phyloP scores from a whole-genome alignment of 2,113 vertebrate species.

The Gallinago undulata region DNA sequence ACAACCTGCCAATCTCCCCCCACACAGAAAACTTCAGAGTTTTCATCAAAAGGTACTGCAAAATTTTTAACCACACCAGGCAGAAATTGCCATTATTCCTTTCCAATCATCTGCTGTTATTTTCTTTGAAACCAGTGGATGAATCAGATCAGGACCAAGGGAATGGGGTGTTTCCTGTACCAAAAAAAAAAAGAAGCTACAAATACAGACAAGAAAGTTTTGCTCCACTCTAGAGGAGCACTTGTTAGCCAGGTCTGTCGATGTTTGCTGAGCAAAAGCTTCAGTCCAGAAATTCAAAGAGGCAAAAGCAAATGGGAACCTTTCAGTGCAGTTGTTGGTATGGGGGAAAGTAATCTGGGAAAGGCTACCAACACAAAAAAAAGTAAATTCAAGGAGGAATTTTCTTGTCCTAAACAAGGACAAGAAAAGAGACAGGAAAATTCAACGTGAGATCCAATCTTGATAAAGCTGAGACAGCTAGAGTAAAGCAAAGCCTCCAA shows the following conservation, averaged over 20 bases:
- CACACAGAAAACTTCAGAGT: neutral
- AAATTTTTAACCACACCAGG: neutral
- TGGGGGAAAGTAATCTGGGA: neutral
- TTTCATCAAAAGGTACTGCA: neutral
- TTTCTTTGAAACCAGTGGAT: neutral
- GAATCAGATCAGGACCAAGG: neutral
- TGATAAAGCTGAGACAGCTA: neutral
- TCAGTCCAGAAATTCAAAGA: neutral
- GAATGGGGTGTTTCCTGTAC: neutral
- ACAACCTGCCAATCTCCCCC: conserved; percentile 47
- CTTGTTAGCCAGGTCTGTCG: neutral
- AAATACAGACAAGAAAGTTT: neutral
- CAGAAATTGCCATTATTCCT: conserved; percentile 20
- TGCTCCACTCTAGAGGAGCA: neutral
- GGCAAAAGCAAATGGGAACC: neutral
- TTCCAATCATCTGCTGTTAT: conserved; percentile 5
- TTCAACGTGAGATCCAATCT: neutral
- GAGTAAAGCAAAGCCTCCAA: neutral
- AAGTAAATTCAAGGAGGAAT: neutral
- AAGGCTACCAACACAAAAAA: neutral
- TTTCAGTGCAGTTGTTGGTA: neutral
- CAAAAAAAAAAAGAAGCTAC: neutral
- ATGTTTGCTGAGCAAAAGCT: neutral
- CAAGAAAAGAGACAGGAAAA: neutral
- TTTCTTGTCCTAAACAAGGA: neutral